Conservation (phyloP, 2,888 invertebrate genomes). For the Leptopilina syphax region DNA sequence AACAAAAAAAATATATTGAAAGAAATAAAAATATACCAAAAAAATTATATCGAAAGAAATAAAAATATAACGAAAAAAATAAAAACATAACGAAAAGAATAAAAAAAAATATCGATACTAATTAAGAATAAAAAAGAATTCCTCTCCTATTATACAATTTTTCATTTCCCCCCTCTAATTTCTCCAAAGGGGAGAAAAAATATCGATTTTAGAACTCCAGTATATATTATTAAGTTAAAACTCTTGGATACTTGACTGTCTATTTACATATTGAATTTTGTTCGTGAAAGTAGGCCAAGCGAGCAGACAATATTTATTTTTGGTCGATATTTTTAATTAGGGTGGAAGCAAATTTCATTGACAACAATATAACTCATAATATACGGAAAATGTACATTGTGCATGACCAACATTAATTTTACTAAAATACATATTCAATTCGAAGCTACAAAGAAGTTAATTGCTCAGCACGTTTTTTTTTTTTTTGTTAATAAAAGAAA, state of each 20-base stretch:
- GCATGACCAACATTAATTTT: slow-evolving; percentile 14
- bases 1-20: too few species aligned
- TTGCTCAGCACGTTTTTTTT: neutral
- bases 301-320: neutral
- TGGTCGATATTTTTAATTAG: slow-evolving; percentile 26
- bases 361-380: neutral
- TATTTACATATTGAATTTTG: neutral
- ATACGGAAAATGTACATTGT: neutral
- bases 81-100: too few species aligned
- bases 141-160: too few species aligned
- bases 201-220: too few species aligned
- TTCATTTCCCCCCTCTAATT: too few species aligned
- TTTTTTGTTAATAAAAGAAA: neutral
- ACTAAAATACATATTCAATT: neutral
- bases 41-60: too few species aligned
- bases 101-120: too few species aligned
- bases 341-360: slow-evolving; percentile 8
- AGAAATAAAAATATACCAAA: too few species aligned
- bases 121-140: too few species aligned
- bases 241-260: neutral
- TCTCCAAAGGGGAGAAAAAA: too few species aligned
- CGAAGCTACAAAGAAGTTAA: neutral
- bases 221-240: neutral
- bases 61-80: too few species aligned
- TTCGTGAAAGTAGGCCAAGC: slow-evolving; percentile 6